Percentiles rank a stretch among this genome's conserved stretches.
Evolutionary conservation across 2,797 vertebrate species (phyloP).

Genomic region (Sebastes cheni): DNA sequence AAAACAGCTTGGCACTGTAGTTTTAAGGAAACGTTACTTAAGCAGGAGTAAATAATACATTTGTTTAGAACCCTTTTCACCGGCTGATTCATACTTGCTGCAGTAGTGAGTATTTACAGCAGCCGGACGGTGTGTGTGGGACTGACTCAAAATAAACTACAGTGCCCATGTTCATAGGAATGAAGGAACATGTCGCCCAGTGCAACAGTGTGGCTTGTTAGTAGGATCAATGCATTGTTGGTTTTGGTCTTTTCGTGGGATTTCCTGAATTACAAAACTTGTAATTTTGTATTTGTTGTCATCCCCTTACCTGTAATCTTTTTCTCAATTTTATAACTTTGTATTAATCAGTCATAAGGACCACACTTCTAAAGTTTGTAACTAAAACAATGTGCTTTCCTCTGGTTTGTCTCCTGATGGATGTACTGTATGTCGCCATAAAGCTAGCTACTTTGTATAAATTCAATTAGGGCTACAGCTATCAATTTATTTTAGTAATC

Average conservation of each 20-base stretch:
- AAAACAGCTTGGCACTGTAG: background rate
- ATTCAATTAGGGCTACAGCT: no score
- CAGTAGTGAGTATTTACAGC: background rate
- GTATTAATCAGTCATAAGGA: no score
- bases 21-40: background rate
- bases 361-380: background rate
- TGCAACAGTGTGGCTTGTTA: background rate
- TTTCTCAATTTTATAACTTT: background rate
- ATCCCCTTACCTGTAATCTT: background rate
- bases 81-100: no score
- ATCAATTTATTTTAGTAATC: no score
- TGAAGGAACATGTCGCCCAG: background rate
- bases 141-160: background rate
- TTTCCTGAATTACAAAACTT: background rate
- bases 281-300: background rate
- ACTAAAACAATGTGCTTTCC: background rate
- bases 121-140: background rate
- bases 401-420: background rate
- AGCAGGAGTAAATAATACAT: background rate
- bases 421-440: background rate
- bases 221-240: background rate
- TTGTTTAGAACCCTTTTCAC: no score
- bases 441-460: background rate
- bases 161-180: background rate
- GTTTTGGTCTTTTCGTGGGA: background rate